Conservation (phyloP, 2,888 invertebrate species). For the Homarus gammarus region DNA sequence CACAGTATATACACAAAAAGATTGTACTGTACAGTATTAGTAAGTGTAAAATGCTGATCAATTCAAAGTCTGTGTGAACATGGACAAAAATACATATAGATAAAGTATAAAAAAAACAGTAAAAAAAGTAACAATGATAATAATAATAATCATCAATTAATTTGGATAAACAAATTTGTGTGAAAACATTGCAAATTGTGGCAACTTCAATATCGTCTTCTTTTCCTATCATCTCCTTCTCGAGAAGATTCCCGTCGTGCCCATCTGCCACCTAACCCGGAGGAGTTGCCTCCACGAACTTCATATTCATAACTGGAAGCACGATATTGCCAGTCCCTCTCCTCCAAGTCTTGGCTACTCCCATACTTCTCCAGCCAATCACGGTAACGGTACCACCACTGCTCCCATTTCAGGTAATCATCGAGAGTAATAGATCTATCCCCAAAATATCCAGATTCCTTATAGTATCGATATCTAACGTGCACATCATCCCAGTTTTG, state of each 20-base stretch:
- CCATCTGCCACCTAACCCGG: constrained; percentile 51
- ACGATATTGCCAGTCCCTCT: constrained; percentile 66
- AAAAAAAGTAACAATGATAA: background rate
- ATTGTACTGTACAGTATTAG: too few relatives aligned
- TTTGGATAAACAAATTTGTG: background rate
- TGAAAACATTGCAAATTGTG: background rate
- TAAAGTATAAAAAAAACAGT: background rate
- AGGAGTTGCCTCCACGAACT: constrained; percentile 19
- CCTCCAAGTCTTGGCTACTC: constrained; percentile 54
- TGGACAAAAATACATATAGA: background rate
- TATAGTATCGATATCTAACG: constrained; percentile 88
- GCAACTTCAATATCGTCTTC: constrained; percentile 55
- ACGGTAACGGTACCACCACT: constrained; percentile 96
- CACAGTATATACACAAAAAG: background rate
- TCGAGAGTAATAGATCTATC: constrained; percentile 85
- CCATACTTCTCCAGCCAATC: constrained; percentile 89
- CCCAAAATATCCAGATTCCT: constrained; percentile 90
- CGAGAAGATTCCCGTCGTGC: constrained; percentile 60
- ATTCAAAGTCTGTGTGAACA: too few relatives aligned
- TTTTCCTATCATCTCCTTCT: constrained; percentile 68
- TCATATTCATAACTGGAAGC: constrained; percentile 63
- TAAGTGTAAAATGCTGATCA: too few relatives aligned
- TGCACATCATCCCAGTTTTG: constrained; percentile 90
- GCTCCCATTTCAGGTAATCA: constrained; percentile 95
- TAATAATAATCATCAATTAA: background rate